Base-by-base conservation (phyloP, 2,888 invertebrate species). In the Pseudococcus viburni region DNA sequence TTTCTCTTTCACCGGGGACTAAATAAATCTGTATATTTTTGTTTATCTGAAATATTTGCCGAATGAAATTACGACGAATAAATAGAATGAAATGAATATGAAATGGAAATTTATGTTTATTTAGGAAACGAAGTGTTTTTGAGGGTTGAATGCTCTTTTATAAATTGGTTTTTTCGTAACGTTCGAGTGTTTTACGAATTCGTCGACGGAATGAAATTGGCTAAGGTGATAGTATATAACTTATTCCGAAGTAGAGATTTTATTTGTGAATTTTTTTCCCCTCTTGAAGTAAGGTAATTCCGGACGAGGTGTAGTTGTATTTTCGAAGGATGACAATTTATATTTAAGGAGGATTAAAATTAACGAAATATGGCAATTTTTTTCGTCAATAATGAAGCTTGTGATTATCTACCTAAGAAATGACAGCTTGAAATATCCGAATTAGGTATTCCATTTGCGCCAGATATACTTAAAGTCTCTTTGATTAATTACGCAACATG, bases 1-100 rank as follows among this genome's bases (percentile, higher is more conserved):
- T 73, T 33, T 15, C 12, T 33, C 1, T 33, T n/a, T 3, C 26
- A 33, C 17, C 26, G 33, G 33, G 33, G 33, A 26, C 12, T 73
- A 73, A 26, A 73, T 73, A 73, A 73, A 73, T 59, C 59, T 59
- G n/a, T 59, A 26, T 73, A 12, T 73, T 73, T 26, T 33, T 26
- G 33, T 26, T 26, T 33, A 73, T 73, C 33, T 26, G 33, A 80
- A 42, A 80, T 42, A 80, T 42, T 80, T 9, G 42, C 15, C 33
- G 33, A 19, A 59, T 59, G 19, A 59, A 59, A 59, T 59, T 59
- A 59, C 9, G 26, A 19, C 59, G 59, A 59, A 59, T 59, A 59
- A 59, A 59, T 59, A 59, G 59, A 59, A 59, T 19, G 59, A 59
- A 59, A 59, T 19, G 59, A 59, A 59, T 59, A 59, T 59, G 59